Percentiles rank a stretch among this genome's conserved stretches.
Conservation (phyloP, 1,140 invertebrate species). For the Steinernema feltiae region DNA sequence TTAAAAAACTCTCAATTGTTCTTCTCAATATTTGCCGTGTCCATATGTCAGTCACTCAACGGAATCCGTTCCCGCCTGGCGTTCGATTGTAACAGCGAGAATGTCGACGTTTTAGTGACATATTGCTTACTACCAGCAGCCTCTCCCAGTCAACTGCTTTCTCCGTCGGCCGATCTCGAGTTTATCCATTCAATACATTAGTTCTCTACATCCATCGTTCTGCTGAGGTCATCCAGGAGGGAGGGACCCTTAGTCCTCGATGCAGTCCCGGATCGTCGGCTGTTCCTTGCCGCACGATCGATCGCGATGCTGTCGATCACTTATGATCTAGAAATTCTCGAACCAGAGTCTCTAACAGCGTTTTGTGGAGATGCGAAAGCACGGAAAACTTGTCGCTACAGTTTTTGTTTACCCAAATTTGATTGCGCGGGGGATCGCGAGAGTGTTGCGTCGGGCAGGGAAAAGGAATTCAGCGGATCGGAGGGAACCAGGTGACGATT, state of each 20-base stretch:
- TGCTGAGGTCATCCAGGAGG: neutral
- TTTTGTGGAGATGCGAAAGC: too few relatives aligned
- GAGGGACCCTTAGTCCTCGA: neutral
- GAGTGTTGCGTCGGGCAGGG: neutral
- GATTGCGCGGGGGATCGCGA: neutral
- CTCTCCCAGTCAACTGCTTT: neutral
- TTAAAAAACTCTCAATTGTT: too few relatives aligned
- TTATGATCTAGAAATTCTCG: neutral
- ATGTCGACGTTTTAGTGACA: conserved; percentile 2
- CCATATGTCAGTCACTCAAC: too few relatives aligned
- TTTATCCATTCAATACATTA: neutral
- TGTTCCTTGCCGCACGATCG: neutral
- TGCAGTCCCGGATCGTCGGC: neutral
- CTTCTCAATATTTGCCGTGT: too few relatives aligned
- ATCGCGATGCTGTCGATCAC: neutral
- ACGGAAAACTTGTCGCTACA: neutral
- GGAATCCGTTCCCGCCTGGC: neutral
- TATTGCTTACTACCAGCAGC: neutral
- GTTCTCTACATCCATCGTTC: too few relatives aligned
- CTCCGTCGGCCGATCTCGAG: neutral
- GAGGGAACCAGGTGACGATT: neutral
- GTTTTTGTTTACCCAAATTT: neutral
- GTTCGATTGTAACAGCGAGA: neutral
- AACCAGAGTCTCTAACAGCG: neutral
- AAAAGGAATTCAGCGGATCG: neutral